A percentile compares a stretch with the other conserved stretches of the same genome.
Evolutionary conservation across 2,797 vertebrate species (phyloP).

Genomic region (Macroramphosus scolopax): DNA sequence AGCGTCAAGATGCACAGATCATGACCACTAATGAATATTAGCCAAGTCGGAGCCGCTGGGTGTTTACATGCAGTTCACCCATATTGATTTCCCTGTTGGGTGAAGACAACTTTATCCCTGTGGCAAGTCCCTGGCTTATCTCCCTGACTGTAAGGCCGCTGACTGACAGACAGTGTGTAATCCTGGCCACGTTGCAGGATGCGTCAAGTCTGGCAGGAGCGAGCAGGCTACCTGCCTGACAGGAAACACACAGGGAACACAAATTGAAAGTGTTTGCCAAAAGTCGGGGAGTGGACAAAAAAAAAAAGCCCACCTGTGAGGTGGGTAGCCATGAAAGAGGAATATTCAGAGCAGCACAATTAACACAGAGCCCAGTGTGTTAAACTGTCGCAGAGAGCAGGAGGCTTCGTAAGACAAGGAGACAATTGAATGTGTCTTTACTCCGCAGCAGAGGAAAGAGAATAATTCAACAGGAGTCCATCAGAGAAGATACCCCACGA

Average conservation of each 20-base stretch:
- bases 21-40: constrained; percentile 66
- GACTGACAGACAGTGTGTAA: constrained; percentile 23
- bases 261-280: constrained; percentile 13
- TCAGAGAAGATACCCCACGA: too few species aligned
- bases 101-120: constrained; percentile 65
- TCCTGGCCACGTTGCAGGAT: constrained; percentile 31
- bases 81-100: constrained; percentile 56
- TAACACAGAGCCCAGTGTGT: constrained; percentile 39
- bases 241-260: constrained; percentile 28
- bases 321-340: constrained; percentile 9
- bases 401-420: constrained; percentile 42
- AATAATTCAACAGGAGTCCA: constrained; percentile 2
- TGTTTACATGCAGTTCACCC: constrained; percentile 50
- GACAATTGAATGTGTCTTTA: constrained; percentile 12
- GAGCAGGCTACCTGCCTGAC: constrained; percentile 41
- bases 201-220: constrained; percentile 42
- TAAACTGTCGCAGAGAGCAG: constrained; percentile 54
- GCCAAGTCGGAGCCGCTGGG: constrained; percentile 42
- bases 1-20: constrained; percentile 58
- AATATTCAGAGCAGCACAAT: constrained; percentile 41
- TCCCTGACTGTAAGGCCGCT: constrained; percentile 29
- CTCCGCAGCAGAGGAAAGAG: constrained; percentile 7
- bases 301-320: constrained; percentile 43
- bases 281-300: constrained; percentile 31
- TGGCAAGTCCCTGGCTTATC: constrained; percentile 57